Percentiles rank a stretch among this genome's conserved stretches.
Conservation (phyloP, 1,140 invertebrate species). For the Radopholus similis region DNA sequence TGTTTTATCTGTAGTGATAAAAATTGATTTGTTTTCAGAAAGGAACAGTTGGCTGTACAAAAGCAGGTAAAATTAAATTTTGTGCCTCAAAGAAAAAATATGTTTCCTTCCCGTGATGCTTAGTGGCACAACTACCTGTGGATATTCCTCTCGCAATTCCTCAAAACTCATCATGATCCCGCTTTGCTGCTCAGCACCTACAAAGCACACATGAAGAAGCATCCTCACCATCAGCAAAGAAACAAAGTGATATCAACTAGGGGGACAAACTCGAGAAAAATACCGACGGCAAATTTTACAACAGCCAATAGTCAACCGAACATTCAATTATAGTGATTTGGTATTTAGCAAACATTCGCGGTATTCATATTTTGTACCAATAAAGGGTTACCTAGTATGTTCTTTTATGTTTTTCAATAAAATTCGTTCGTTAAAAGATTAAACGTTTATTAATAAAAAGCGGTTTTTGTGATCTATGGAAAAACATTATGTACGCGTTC, state of each 20-base stretch:
- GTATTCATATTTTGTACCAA: no score
- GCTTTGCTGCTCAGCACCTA: constrained; percentile 12
- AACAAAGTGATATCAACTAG: neutral
- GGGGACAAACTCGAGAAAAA: neutral
- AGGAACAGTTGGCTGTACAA: constrained; percentile 20
- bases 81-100: neutral
- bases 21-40: constrained; percentile 30
- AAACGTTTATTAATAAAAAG: no score
- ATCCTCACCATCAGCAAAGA: neutral
- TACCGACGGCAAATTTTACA: neutral
- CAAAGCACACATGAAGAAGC: neutral
- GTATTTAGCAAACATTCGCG: no score
- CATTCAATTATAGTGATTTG: no score
- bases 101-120: neutral
- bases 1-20: neutral
- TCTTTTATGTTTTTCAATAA: no score
- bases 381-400: no score
- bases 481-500: no score
- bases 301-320: neutral
- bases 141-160: constrained; percentile 47
- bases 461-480: no score
- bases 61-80: constrained; percentile 6
- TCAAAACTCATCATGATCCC: constrained; percentile 25
- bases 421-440: no score
- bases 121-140: constrained; percentile 54